Conservation (phyloP, 2,797 vertebrate species). For the Borostomias antarcticus region DNA sequence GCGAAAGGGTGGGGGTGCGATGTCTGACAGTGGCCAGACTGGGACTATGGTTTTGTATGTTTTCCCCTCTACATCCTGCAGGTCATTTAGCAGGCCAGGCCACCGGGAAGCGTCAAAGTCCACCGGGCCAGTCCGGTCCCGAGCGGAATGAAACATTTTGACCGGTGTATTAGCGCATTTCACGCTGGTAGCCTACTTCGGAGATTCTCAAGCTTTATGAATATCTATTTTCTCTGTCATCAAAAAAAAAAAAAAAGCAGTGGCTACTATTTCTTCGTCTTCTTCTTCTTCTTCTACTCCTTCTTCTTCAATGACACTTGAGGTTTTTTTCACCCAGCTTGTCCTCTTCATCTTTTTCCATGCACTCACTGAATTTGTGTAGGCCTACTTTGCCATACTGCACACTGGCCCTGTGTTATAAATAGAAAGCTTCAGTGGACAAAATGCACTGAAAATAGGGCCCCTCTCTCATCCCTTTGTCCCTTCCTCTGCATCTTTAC, state of each 20-base stretch:
- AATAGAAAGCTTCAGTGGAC: slow-evolving; percentile 53
- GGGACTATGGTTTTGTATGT: no score
- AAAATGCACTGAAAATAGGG: slow-evolving; percentile 41
- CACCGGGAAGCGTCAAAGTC: no score
- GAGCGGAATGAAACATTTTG: no score
- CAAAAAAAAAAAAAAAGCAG: slow-evolving; percentile 61
- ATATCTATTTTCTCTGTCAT: slow-evolving; percentile 54
- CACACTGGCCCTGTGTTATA: slow-evolving; percentile 36
- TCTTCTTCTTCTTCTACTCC: no score
- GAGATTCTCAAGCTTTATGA: slow-evolving; percentile 64
- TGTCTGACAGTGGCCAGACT: no score
- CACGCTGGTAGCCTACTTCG: no score
- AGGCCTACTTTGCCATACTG: slow-evolving; percentile 40
- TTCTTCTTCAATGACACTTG: slow-evolving; percentile 59
- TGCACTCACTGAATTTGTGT: slow-evolving; percentile 40
- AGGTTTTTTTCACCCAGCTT: slow-evolving; percentile 51
- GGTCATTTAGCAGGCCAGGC: no score
- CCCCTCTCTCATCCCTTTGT: background rate
- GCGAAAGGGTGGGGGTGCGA: no score
- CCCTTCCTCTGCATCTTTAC: background rate
- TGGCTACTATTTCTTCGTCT: slow-evolving; percentile 36
- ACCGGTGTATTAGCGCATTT: no score
- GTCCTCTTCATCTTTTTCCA: slow-evolving; percentile 36
- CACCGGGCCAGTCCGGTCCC: no score
- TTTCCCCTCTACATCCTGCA: no score